Evolutionary conservation across 2,888 invertebrate species (phyloP).

Genomic region (Lottia gigantea): DNA sequence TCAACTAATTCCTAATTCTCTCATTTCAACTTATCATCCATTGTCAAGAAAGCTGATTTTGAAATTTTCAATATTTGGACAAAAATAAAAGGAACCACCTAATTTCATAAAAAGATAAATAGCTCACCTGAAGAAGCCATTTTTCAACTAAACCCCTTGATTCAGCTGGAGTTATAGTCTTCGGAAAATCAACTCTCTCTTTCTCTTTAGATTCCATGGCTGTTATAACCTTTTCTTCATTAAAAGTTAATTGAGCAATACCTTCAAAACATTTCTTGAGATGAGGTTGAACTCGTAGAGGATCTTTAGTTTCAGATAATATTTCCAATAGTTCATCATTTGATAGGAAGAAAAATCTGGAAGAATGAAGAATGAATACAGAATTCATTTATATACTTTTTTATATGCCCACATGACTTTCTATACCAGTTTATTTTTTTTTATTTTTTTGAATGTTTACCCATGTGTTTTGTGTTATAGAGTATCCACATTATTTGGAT

Average conservation of each 20-base stretch:
- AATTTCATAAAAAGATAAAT: background rate
- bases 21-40: too few species aligned
- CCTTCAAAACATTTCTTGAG: conserved; percentile 69
- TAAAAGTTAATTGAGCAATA: conserved; percentile 64
- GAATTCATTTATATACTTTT: background rate
- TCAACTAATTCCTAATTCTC: background rate
- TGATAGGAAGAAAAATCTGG: conserved; percentile 67
- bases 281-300: conserved; percentile 68
- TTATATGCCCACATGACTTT: too few species aligned
- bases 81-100: too few species aligned
- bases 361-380: conserved; percentile 6
- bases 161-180: conserved; percentile 60
- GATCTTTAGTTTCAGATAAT: conserved; percentile 67
- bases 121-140: conserved; percentile 64
- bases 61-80: too few species aligned
- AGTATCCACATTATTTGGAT: too few species aligned
- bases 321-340: conserved; percentile 68
- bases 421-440: too few species aligned
- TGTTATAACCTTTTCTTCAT: conserved; percentile 58
- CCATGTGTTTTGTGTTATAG: too few species aligned
- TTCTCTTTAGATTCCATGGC: conserved; percentile 68
- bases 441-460: too few species aligned
- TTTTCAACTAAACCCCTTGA: conserved; percentile 66
- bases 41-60: too few species aligned
- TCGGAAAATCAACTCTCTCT: conserved; percentile 61